These are phyloP conservation scores for Urocolius indicus DNA, from an alignment of 2,113 vertebrate species.

Conservation along the genomic window DNA sequence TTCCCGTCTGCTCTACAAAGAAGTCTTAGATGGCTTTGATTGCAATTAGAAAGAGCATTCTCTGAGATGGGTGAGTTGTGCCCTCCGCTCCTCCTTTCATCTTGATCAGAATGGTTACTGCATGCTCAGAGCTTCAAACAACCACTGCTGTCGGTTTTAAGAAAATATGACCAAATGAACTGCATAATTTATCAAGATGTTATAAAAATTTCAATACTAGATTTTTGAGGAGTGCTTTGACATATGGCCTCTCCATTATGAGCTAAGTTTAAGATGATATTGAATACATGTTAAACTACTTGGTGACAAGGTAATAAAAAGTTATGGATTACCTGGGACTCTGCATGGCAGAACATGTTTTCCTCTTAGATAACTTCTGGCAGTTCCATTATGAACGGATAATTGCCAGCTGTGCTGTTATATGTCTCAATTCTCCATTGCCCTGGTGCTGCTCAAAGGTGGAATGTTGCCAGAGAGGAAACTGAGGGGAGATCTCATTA, in stretches of 20 bases:
- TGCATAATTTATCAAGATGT: not conserved
- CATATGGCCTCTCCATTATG: not conserved
- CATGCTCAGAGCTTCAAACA: not conserved
- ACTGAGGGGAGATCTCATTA: no score
- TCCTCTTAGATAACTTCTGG: not conserved
- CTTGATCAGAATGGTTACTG: not conserved
- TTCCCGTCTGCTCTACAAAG: not conserved
- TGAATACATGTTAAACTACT: not conserved
- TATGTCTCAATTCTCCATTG: not conserved
- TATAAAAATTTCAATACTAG: not conserved
- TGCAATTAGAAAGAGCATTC: not conserved
- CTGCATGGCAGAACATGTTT: not conserved
- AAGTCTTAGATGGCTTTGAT: not conserved
- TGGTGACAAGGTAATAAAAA: not conserved
- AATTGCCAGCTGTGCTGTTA: not conserved
- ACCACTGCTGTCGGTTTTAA: not conserved
- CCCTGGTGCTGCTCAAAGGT: not conserved
- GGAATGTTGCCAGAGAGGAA: not conserved
- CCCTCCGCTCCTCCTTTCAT: not conserved
- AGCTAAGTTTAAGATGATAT: not conserved
- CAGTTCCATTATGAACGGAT: not conserved
- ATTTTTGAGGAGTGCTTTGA: not conserved
- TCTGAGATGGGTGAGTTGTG: not conserved
- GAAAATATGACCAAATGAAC: not conserved
- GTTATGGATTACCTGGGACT: not conserved